Percentiles rank a stretch among this genome's conserved stretches.
Evolutionary conservation across 2,888 invertebrate species (phyloP).

Genomic region (Drosophila subquinaria): DNA sequence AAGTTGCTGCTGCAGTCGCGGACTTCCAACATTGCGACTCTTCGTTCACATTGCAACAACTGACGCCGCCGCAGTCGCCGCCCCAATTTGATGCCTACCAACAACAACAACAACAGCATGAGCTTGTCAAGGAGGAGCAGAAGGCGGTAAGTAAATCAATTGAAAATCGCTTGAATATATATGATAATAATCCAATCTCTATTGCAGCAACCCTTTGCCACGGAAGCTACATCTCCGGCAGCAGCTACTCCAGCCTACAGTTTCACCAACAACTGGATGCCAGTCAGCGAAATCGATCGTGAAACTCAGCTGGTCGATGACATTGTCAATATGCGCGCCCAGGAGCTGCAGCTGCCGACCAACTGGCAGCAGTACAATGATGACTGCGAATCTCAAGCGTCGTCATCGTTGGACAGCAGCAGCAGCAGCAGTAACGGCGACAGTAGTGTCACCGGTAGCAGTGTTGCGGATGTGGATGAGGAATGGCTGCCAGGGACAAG

Average conservation of each 20-base stretch:
- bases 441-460: slow-evolving; percentile 64
- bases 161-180: neutral
- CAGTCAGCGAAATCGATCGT: slow-evolving; percentile 84
- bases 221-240: slow-evolving; percentile 33
- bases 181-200: neutral
- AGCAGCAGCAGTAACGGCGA: slow-evolving; percentile 55
- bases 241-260: slow-evolving; percentile 30
- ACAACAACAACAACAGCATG: slow-evolving; percentile 29
- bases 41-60: slow-evolving; percentile 85
- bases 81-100: slow-evolving; percentile 85
- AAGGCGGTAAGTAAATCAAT: slow-evolving; percentile 56
- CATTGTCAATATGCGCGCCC: slow-evolving; percentile 89
- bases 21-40: slow-evolving; percentile 48
- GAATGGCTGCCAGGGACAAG: slow-evolving; percentile 63
- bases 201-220: slow-evolving; percentile 38
- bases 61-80: slow-evolving; percentile 94
- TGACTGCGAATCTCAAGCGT: slow-evolving; percentile 80
- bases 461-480: slow-evolving; percentile 68
- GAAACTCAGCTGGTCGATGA: slow-evolving; percentile 89
- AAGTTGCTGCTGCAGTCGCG: slow-evolving; percentile 23
- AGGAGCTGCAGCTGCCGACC: slow-evolving; percentile 86
- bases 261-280: slow-evolving; percentile 59
- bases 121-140: slow-evolving; percentile 50
- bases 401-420: slow-evolving; percentile 72
- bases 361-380: slow-evolving; percentile 71